A percentile compares a stretch with the other conserved stretches of the same genome.
Evolutionary conservation across 1,140 invertebrate species (phyloP).

Genomic region (Antheraea pernyi): DNA sequence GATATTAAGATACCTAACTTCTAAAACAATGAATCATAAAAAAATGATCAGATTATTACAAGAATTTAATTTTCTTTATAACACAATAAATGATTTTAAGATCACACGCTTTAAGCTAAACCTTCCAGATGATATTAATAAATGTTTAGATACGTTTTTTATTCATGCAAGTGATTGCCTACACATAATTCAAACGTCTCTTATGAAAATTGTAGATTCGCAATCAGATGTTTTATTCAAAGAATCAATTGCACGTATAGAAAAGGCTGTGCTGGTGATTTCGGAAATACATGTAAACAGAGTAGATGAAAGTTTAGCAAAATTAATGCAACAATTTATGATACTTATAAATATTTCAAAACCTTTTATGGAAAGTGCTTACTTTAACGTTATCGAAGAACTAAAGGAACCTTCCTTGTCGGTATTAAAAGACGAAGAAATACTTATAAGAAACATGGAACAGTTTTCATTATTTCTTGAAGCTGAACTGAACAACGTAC

Average conservation of each 20-base stretch:
- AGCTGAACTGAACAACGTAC: not conserved
- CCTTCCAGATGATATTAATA: constrained; percentile 37
- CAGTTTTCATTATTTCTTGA: constrained; percentile 24
- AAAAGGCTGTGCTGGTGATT: constrained; percentile 12
- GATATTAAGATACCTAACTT: constrained; percentile 43
- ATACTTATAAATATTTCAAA: constrained; percentile 25
- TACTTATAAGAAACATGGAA: constrained; percentile 23
- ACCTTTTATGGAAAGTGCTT: constrained; percentile 21
- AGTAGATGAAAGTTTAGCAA: constrained; percentile 15
- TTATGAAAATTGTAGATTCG: constrained; percentile 42
- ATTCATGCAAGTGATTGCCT: constrained; percentile 38
- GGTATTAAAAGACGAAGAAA: constrained; percentile 13
- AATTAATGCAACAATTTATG: constrained; percentile 23
- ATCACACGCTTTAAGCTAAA: constrained; percentile 27
- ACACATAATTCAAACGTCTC: constrained; percentile 34
- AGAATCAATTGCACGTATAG: constrained; percentile 22
- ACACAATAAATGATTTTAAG: constrained; percentile 45
- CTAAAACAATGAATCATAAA: constrained; percentile 42
- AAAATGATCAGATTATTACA: constrained; percentile 54
- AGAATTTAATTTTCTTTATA: constrained; percentile 45
- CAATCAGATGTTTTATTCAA: constrained; percentile 45
- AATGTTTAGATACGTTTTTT: constrained; percentile 34
- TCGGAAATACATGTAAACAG: constrained; percentile 16
- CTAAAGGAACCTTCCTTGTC: constrained; percentile 15
- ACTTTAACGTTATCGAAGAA: constrained; percentile 29